Evolutionary conservation across 1,140 invertebrate species (phyloP).

Genomic region (Himalopsyche phryganea): DNA sequence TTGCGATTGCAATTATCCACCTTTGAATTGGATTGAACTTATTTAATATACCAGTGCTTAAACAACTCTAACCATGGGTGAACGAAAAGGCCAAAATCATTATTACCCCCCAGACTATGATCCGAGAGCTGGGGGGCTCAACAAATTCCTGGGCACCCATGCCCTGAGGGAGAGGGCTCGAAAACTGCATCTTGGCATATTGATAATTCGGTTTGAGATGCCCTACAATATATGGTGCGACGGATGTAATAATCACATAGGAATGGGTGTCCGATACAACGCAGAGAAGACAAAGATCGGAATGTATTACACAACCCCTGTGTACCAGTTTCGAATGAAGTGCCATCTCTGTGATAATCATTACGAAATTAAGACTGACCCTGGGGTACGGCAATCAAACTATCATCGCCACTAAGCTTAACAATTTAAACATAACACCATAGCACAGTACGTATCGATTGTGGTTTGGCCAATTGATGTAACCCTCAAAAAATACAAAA

Average conservation of each 20-base stretch:
- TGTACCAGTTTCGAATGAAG: conserved; percentile 99
- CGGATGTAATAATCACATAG: conserved; percentile 97
- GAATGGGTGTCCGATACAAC: conserved; percentile 98
- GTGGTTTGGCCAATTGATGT: too few relatives aligned
- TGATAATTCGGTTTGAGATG: conserved; percentile 99
- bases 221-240: conserved; percentile 99
- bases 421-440: too few relatives aligned
- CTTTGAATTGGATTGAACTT: too few relatives aligned
- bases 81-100: conserved; percentile 95
- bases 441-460: too few relatives aligned
- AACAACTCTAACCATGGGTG: conserved; percentile 74
- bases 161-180: conserved; percentile 90
- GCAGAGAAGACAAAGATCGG: conserved; percentile 98
- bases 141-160: conserved; percentile 93
- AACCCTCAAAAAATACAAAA: too few relatives aligned
- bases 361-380: conserved; percentile 99
- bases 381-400: conserved; percentile 65
- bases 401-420: too few relatives aligned
- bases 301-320: conserved; percentile 97
- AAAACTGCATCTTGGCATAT: conserved; percentile 93
- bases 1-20: too few relatives aligned
- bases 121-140: conserved; percentile 86
- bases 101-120: conserved; percentile 99
- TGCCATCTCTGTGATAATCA: conserved; percentile 98
- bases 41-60: too few relatives aligned